phyloP scores from a whole-genome alignment of 2,888 invertebrate genomes.

The Saturnia japonica region DNA sequence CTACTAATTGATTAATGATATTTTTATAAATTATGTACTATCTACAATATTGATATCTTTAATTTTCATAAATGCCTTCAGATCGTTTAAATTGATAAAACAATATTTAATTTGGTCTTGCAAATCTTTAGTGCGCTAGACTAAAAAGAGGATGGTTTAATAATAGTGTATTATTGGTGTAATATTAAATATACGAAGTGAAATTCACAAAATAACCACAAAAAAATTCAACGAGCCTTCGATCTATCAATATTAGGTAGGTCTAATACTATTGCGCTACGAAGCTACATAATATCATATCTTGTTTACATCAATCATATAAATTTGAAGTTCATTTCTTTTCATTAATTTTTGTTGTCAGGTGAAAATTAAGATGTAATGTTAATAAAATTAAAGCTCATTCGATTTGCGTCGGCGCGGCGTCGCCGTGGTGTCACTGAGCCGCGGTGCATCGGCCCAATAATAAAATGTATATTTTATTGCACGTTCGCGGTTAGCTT shows the following conservation, averaged over 20 bases:
- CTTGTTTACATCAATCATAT: not conserved
- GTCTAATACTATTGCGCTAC: not conserved
- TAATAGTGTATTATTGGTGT: too few relatives aligned
- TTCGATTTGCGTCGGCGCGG: not conserved
- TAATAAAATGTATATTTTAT: conserved; percentile 1
- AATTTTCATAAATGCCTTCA: too few relatives aligned
- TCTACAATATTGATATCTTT: too few relatives aligned
- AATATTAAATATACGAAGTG: too few relatives aligned
- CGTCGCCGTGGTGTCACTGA: not conserved
- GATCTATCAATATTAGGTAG: not conserved
- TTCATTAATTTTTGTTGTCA: not conserved
- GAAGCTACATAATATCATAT: not conserved
- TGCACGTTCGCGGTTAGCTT: conserved; percentile 7
- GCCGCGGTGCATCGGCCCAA: not conserved
- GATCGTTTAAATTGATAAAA: too few relatives aligned
- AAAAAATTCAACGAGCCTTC: not conserved
- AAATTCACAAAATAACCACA: not conserved
- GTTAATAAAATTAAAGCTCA: conserved; percentile 9
- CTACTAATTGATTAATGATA: too few relatives aligned
- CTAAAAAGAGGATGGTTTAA: too few relatives aligned
- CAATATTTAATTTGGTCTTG: too few relatives aligned
- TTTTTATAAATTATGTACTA: too few relatives aligned
- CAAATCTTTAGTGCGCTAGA: too few relatives aligned
- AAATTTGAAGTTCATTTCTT: not conserved
- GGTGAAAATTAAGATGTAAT: conserved; percentile 2